These are phyloP conservation scores for Pithecia hirsuta DNA, from an alignment of 2,797 vertebrate species.

Conservation along the genomic window DNA sequence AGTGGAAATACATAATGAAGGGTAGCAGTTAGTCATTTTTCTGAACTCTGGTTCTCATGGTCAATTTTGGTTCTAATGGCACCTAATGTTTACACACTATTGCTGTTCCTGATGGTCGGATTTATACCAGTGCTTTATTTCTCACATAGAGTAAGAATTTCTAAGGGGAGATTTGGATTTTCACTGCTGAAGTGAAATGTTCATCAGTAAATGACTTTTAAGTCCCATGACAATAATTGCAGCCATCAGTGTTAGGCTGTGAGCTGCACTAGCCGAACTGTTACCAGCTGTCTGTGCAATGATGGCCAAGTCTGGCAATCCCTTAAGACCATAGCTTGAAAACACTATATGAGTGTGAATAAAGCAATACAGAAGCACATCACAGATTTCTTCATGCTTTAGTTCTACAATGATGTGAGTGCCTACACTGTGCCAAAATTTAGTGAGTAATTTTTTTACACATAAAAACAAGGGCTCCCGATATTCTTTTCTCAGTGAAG, in stretches of 20 bases:
- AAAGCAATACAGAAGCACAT: background rate
- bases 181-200: background rate
- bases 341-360: background rate
- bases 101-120: background rate
- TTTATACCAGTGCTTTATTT: background rate
- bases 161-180: background rate
- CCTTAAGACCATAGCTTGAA: background rate
- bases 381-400: background rate
- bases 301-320: background rate
- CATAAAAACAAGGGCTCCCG: background rate
- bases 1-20: background rate
- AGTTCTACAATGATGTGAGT: background rate
- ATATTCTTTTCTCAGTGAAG: background rate
- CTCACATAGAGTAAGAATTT: background rate
- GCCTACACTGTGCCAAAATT: background rate
- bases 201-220: background rate
- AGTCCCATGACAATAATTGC: background rate
- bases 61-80: background rate
- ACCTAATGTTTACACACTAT: background rate
- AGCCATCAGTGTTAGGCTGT: background rate
- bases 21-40: background rate
- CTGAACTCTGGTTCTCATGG: background rate
- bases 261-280: background rate
- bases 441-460: background rate
- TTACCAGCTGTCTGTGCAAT: background rate